Conservation (phyloP, 2,113 vertebrate genomes). For the Phylloscopus trochiloides region DNA sequence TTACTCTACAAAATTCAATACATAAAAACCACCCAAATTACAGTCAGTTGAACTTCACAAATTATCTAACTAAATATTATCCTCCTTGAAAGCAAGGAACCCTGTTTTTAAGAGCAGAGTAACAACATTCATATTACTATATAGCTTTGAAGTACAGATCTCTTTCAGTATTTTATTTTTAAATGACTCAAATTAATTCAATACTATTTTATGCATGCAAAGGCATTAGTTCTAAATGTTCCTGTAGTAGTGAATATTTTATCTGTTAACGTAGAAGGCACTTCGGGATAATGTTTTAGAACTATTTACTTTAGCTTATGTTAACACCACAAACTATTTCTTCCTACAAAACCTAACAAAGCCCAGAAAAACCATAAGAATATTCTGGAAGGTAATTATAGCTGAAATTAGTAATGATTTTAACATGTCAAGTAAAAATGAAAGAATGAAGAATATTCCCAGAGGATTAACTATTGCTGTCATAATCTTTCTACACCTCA, state of each 20-base stretch:
- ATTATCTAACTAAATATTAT: not conserved
- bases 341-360: not conserved
- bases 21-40: not conserved
- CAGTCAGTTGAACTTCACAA: not conserved
- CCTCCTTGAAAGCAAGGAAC: not conserved
- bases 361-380: not conserved
- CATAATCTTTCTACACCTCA: not conserved
- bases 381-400: not conserved
- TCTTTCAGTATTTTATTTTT: not conserved
- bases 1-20: not conserved
- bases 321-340: not conserved
- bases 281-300: not conserved
- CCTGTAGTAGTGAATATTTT: not conserved
- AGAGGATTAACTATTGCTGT: not conserved
- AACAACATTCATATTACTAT: not conserved
- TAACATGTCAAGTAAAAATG: not conserved
- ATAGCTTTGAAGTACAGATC: not conserved
- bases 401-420: constrained; percentile 21
- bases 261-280: not conserved
- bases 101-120: not conserved
- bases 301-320: constrained; percentile 16
- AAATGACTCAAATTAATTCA: not conserved
- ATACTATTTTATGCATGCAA: not conserved
- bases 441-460: constrained; percentile 6
- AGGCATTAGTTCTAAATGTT: not conserved